Base-by-base conservation (phyloP, 1,140 invertebrate species). In the Nylanderia fulva region DNA sequence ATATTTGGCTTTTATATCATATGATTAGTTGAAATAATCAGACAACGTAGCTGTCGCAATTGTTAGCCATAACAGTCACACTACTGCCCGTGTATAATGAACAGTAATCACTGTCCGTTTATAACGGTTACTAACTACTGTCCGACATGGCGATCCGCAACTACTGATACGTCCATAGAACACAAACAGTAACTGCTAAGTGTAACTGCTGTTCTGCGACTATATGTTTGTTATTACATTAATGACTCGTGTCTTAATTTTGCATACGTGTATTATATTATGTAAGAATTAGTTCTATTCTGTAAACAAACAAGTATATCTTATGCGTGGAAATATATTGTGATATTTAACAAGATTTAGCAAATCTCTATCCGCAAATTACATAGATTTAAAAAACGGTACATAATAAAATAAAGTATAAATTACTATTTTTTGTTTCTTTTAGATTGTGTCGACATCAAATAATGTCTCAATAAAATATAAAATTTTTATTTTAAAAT, bases 81-180 rank as follows among this genome's bases (percentile, higher is more conserved):
- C 74, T 85, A 79, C 24, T 33, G 42, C 66, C 42, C 21, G 48
- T 63, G 48, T 48, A 85, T 84, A 88, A 88, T 88, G 84, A 88
- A 88, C 76, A 75, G 60, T 64, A 60, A 80, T 76, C 83, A 88
- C 87, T 88, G 86, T 56, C 83, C 60, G 86, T 82, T 72, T 61
- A 85, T 88, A 88, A 88, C 75, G 75, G 86, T 88, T 87, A 88
- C 86, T 88, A 88, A 85, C 87, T 88, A 85, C 69, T 60, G 83
- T 56, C 69, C 63, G 18, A 21, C 80, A 68, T 74, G 39, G 64
- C 52, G 36, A 71, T 80, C 21, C 33, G 63, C 64, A 42, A 80
- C 77, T 80, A 71, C 77, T 80, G 64, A 80, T 80, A 80, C 11
- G 64, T 58, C 33, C 36, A 33, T 54, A 58, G 64, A 80, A 71